Percentiles rank a stretch among this genome's conserved stretches.
Evolutionary conservation across 2,113 vertebrate genomes (phyloP).

Genomic region (Cyanoderma ruficeps): DNA sequence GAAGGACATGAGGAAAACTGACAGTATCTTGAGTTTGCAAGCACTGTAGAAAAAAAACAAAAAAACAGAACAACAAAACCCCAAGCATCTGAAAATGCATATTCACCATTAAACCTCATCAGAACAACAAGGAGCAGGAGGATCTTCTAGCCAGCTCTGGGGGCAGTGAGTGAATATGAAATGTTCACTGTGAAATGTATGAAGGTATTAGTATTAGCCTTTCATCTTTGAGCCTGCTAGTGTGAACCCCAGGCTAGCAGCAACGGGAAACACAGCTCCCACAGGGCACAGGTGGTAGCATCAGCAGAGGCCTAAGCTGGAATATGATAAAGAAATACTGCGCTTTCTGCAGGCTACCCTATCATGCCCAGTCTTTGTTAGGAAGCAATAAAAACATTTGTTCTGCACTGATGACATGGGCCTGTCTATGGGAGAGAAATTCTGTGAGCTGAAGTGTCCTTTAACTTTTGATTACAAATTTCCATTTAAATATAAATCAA

Average conservation of each 20-base stretch:
- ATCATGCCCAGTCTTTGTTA: neutral
- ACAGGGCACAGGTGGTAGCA: neutral
- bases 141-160: neutral
- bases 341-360: neutral
- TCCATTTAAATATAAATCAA: neutral
- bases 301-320: neutral
- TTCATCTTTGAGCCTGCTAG: neutral
- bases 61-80: neutral
- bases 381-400: neutral
- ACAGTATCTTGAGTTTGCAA: neutral
- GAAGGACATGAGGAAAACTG: neutral
- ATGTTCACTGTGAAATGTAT: neutral
- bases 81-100: neutral
- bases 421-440: neutral
- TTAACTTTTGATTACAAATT: neutral
- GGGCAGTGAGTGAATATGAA: neutral
- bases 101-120: neutral
- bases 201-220: neutral
- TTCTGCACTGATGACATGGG: neutral
- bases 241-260: neutral
- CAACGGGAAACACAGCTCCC: neutral
- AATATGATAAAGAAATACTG: neutral
- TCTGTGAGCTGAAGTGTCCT: neutral
- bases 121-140: neutral
- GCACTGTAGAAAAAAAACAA: neutral